These are phyloP conservation scores for Paraescarpia echinospica DNA, from an alignment of 1,140 invertebrate genomes.

Conservation along the genomic window DNA sequence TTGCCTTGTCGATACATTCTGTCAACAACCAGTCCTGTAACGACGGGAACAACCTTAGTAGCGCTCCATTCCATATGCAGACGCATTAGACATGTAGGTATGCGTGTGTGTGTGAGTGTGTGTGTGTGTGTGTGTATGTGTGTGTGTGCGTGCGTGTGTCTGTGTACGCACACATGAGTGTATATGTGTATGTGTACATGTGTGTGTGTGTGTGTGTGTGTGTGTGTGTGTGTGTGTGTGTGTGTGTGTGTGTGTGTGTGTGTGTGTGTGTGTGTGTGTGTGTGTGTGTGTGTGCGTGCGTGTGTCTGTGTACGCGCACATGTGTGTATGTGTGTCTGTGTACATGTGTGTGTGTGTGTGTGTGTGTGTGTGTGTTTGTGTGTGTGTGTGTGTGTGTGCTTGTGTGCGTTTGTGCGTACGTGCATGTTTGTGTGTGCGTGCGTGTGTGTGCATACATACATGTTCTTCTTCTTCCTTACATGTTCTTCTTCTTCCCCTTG, in stretches of 20 bases:
- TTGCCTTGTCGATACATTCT: background rate
- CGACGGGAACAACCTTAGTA: background rate
- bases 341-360: background rate
- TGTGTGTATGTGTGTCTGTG: background rate
- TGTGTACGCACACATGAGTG: background rate
- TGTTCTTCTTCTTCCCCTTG: too few species aligned
- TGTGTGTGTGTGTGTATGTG: background rate
- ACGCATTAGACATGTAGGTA: conserved; percentile 23
- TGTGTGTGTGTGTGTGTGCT: background rate
- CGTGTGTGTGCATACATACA: background rate
- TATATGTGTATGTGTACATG: background rate
- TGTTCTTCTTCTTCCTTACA: too few species aligned
- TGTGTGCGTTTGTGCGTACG: background rate
- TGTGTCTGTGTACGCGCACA: background rate
- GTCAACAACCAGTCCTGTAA: background rate
- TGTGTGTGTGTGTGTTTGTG: background rate
- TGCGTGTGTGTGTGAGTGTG: background rate
- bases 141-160: background rate
- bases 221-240: background rate
- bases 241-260: background rate
- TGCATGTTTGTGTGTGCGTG: background rate
- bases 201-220: background rate
- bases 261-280: background rate
- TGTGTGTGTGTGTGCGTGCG: background rate
- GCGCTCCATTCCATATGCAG: background rate